phyloP scores from a whole-genome alignment of 2,888 invertebrate genomes.

The Strigamia crassipes region DNA sequence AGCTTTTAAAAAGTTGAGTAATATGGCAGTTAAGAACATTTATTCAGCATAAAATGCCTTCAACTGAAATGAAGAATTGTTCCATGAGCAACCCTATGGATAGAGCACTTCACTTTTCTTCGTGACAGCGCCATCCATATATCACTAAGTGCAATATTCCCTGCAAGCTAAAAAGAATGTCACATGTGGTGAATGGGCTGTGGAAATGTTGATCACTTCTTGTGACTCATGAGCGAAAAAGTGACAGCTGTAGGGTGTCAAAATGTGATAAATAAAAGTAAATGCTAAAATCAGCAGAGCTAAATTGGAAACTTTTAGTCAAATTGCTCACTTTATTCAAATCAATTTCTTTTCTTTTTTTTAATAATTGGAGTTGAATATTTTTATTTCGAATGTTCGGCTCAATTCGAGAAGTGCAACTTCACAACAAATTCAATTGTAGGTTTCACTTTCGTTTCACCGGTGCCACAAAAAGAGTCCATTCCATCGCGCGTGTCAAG shows the following conservation, averaged over 20 bases:
- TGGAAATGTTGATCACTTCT: conserved; percentile 32
- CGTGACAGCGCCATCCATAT: conserved; percentile 20
- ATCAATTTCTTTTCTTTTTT: neutral
- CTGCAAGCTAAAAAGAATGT: conserved; percentile 35
- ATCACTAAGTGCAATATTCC: conserved; percentile 35
- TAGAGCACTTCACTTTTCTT: conserved; percentile 35
- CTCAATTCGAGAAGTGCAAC: neutral
- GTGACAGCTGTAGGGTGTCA: conserved; percentile 33
- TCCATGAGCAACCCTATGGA: conserved; percentile 22
- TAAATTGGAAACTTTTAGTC: conserved; percentile 15
- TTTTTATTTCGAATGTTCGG: neutral
- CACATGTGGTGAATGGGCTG: conserved; percentile 33
- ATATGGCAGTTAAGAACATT: conserved; percentile 32
- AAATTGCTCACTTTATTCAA: neutral
- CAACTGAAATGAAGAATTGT: conserved; percentile 35
- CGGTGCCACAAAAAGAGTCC: neutral
- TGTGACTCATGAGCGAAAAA: conserved; percentile 34
- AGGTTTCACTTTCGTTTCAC: neutral
- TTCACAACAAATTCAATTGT: conserved; percentile 14
- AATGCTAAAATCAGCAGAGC: conserved; percentile 14
- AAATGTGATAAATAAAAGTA: conserved; percentile 36
- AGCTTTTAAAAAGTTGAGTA: conserved; percentile 25
- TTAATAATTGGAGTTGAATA: neutral
- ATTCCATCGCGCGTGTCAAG: neutral
- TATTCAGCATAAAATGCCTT: conserved; percentile 32